phyloP scores from a whole-genome alignment of 2,888 invertebrate genomes.

The Cephus pulcher region DNA sequence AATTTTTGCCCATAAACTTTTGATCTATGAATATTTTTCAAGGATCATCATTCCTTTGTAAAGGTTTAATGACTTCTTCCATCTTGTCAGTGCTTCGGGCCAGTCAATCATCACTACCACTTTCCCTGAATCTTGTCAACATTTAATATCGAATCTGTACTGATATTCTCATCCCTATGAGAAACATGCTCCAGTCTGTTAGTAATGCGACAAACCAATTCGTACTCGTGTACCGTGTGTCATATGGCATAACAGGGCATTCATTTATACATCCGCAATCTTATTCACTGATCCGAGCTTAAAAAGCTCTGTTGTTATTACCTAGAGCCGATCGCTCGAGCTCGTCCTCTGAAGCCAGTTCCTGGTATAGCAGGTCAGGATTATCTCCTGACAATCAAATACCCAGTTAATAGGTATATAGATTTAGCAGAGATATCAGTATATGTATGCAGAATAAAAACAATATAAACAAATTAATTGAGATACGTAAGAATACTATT shows the following conservation, averaged over 20 bases:
- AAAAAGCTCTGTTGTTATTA: background rate
- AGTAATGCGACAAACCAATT: background rate
- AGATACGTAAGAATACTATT: background rate
- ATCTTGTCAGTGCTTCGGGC: background rate
- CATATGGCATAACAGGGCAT: background rate
- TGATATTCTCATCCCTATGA: background rate
- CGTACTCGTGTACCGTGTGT: background rate
- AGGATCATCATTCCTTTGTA: background rate
- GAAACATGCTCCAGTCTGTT: background rate
- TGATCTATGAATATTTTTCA: background rate
- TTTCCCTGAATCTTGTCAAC: background rate
- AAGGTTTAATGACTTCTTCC: background rate
- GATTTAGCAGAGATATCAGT: constrained; percentile 13
- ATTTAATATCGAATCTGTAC: background rate
- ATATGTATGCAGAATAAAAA: constrained; percentile 7
- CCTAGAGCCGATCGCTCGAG: constrained; percentile 51
- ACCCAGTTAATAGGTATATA: constrained; percentile 13
- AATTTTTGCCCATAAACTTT: background rate
- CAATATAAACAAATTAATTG: constrained; percentile 10
- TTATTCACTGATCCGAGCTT: background rate
- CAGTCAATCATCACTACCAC: background rate
- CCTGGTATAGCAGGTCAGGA: constrained; percentile 71
- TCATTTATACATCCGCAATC: background rate
- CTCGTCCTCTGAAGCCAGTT: constrained; percentile 67
- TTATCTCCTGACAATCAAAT: constrained; percentile 68